A percentile compares a stretch with the other conserved stretches of the same genome.
Evolutionary conservation across 2,888 invertebrate genomes (phyloP).

Genomic region (Anthophora plumipes): DNA sequence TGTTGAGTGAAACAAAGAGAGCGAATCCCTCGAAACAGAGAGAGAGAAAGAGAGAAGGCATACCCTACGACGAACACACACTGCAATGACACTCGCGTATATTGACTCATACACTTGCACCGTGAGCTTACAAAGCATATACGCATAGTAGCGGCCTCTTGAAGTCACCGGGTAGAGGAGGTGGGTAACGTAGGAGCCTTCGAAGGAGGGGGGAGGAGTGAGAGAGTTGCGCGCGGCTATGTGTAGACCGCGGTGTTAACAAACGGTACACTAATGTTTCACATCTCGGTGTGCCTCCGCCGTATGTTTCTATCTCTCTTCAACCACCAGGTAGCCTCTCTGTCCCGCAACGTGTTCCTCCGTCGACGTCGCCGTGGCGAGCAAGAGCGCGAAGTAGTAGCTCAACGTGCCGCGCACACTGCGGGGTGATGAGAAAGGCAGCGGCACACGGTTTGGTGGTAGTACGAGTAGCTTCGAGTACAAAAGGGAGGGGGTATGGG

Average conservation of each 20-base stretch:
- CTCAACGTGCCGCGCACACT: conserved; percentile 70
- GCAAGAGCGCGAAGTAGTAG: conserved; percentile 80
- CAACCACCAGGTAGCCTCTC: conserved; percentile 41
- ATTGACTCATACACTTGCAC: conserved; percentile 51
- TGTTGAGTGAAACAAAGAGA: conserved; percentile 22
- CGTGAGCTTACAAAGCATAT: conserved; percentile 59
- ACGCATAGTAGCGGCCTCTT: conserved; percentile 67
- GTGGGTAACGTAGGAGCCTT: conserved; percentile 13
- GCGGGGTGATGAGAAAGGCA: conserved; percentile 74
- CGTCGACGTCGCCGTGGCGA: conserved; percentile 72
- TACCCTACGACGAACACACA: conserved; percentile 45
- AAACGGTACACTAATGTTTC: conserved; percentile 84
- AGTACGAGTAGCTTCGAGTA: conserved; percentile 69
- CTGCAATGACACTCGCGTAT: conserved; percentile 52
- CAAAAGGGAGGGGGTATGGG: conserved; percentile 57
- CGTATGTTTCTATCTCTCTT: conserved; percentile 54
- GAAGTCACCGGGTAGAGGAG: conserved; percentile 48
- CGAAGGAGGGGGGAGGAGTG: conserved; percentile 39
- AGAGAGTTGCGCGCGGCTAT: conserved; percentile 71
- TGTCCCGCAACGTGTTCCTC: conserved; percentile 67
- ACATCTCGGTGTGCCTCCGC: conserved; percentile 80
- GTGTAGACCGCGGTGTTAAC: conserved; percentile 83
- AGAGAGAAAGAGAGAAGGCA: conserved; percentile 8
- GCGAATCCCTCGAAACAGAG: conserved; percentile 31
- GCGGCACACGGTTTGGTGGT: conserved; percentile 71